phyloP scores from a whole-genome alignment of 2,113 vertebrate species.

The Rafetus swinhoei region DNA sequence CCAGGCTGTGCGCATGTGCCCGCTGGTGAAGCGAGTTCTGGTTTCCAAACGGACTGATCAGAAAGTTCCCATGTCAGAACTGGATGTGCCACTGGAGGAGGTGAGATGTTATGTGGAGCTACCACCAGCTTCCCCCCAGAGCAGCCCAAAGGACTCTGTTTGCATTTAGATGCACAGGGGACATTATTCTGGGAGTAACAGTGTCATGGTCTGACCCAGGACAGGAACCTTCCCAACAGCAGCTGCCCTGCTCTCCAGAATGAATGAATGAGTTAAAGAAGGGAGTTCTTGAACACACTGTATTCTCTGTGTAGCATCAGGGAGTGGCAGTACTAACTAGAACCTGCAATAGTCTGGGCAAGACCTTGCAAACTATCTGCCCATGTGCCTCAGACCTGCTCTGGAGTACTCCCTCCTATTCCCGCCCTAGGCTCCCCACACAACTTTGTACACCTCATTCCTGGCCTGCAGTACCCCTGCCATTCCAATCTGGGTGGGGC shows the following conservation, averaged over 20 bases:
- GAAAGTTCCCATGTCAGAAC: constrained; percentile 65
- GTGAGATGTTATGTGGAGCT: background rate
- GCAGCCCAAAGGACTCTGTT: background rate
- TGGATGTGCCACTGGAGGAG: constrained; percentile 70
- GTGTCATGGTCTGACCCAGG: background rate
- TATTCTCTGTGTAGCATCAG: background rate
- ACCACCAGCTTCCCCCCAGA: background rate
- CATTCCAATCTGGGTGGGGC: background rate
- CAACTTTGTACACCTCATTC: rapidly evolving
- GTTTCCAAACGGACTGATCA: constrained; percentile 72
- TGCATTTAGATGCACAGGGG: rapidly evolving
- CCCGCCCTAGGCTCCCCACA: background rate
- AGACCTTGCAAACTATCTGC: background rate
- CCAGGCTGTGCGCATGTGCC: constrained; percentile 66
- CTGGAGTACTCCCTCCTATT: background rate
- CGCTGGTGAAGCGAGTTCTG: constrained; percentile 66
- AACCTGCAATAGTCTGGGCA: background rate
- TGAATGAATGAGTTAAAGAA: background rate
- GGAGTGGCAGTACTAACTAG: background rate
- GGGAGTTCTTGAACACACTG: background rate
- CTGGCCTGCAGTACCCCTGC: rapidly evolving
- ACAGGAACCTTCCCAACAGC: background rate
- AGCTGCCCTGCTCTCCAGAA: background rate
- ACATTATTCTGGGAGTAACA: background rate
- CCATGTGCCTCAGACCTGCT: background rate